Evolutionary conservation across 2,888 invertebrate species (phyloP).

Genomic region (Macroteleia sp.): DNA sequence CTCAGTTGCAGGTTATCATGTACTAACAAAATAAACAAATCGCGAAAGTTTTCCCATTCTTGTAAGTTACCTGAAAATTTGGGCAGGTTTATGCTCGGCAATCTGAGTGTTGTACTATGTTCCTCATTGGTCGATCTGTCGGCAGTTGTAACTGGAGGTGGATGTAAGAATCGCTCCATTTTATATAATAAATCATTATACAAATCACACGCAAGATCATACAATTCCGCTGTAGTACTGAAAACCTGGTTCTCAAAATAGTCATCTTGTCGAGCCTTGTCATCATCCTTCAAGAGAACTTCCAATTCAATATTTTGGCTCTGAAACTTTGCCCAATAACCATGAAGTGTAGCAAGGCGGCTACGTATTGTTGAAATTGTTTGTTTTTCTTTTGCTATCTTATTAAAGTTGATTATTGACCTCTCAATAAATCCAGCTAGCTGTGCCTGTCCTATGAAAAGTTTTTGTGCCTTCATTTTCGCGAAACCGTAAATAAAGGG

Average conservation of each 20-base stretch:
- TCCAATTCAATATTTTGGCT: background rate
- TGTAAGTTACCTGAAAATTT: slow-evolving; percentile 6
- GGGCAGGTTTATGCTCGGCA: background rate
- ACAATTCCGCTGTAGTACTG: background rate
- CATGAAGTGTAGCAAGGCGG: background rate
- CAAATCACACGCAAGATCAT: background rate
- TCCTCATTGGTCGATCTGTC: background rate
- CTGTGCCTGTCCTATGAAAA: background rate
- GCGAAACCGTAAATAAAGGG: no score
- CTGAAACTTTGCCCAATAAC: background rate
- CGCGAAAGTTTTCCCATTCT: slow-evolving; percentile 6
- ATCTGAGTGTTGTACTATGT: background rate
- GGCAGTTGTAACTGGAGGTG: no score
- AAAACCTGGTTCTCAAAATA: background rate
- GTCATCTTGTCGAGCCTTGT: background rate
- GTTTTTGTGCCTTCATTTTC: no score
- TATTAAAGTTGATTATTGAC: background rate
- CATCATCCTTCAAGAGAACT: background rate
- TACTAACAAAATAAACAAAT: background rate
- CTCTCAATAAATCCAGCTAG: background rate
- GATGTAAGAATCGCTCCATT: no score
- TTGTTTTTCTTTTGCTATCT: background rate
- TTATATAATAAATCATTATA: background rate
- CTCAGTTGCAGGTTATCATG: background rate
- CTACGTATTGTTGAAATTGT: background rate